Base-by-base conservation (phyloP, 2,888 invertebrate genomes). In the Cheilosia grossa region DNA sequence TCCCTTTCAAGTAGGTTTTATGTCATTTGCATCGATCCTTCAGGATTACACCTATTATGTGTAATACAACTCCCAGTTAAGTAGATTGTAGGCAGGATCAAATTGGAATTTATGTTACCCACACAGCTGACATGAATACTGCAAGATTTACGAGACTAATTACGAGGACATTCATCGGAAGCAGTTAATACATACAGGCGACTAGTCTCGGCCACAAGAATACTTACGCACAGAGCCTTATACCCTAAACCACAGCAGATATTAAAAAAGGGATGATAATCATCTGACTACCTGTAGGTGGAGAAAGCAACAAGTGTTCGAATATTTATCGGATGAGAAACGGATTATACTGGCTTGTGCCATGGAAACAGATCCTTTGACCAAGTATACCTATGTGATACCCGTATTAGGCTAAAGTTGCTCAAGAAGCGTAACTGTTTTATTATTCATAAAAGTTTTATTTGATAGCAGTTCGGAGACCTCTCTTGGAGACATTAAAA, bases 241-340 rank as follows among this genome's bases (percentile, higher is more conserved):
- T 27, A 13, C 24, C 5, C 24, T 5, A 27, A 15, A 15, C 37
- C 13, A 13, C 37, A 37, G 3, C 51, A 21, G 13, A 51, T 51
- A 24, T 24, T 24, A 15, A 51, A 27, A 37, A 51, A 6, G 24
- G 5, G 15, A 15, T 27, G 51, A 51, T 24, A 51, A 51, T 15
- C 24, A 51, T 51, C 51, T 51, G 51, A 21, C 19, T 49, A 21
- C 21, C 19, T 21, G 10, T 49, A 19, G 19, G 4, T 10, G 9
- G 6, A 5, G 24, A 27, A 51, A 24, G 51, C 51, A 51, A 51
- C 51, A 51, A 51, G 51, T 51, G 51, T 27, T 51, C 9, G 10
- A 47, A 47, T 47, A 47, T 17, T 47, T 47, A 19, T 15, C 51
- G 21, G 13, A 24, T 51, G 17, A 19, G 1, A 47, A 19, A 19